Evolutionary conservation across 30 jellyfish, hydroid and myxozoan genomes (phyloP).

Genomic region (Nemopilema nomurai): DNA sequence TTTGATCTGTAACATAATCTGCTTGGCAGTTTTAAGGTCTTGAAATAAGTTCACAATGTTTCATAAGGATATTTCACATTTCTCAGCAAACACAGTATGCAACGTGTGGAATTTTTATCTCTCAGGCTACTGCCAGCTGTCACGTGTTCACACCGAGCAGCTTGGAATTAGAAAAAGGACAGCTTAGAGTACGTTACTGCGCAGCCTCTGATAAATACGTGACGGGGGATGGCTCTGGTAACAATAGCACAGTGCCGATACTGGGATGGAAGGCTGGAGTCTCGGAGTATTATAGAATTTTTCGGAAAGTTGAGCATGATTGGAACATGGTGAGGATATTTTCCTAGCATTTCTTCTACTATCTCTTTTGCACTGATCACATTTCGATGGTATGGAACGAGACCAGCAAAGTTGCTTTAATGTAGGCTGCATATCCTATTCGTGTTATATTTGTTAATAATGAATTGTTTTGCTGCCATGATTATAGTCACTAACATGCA

Average conservation of each 20-base stretch:
- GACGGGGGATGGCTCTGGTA: constrained; percentile 12
- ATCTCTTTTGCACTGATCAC: background rate
- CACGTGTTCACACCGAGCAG: constrained; percentile 18
- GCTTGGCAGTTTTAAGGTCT: too few species aligned
- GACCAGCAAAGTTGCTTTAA: background rate
- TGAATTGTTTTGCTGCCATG: background rate
- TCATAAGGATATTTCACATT: too few species aligned
- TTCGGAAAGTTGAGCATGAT: constrained; percentile 79
- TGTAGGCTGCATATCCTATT: background rate
- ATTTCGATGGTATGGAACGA: background rate
- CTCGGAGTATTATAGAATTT: constrained; percentile 17
- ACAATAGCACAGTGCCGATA: background rate
- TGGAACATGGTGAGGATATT: constrained; percentile 76
- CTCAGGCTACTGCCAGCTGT: background rate
- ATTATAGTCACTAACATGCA: background rate
- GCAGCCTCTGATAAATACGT: constrained; percentile 54
- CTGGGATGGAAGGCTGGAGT: constrained; percentile 79
- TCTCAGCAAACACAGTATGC: too few species aligned
- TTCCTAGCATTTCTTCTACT: background rate
- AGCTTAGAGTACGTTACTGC: constrained; percentile 56
- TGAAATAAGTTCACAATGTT: too few species aligned
- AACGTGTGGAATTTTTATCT: background rate
- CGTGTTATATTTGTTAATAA: background rate
- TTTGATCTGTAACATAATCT: too few species aligned
- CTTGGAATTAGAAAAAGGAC: constrained; percentile 44